phyloP scores from a whole-genome alignment of 2,888 invertebrate species.

The Drosophila colorata region DNA sequence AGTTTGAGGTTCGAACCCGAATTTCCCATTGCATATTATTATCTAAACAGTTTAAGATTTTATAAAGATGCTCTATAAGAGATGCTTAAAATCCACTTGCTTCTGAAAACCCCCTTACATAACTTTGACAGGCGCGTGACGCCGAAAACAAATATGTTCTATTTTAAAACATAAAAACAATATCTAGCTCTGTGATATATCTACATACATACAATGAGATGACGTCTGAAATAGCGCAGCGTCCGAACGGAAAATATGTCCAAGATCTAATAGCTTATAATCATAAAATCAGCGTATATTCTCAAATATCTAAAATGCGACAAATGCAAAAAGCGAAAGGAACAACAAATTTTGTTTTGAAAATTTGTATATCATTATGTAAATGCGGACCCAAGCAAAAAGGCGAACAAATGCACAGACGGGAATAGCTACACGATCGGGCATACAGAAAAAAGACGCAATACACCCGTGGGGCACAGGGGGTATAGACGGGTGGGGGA shows the following conservation, averaged over 20 bases:
- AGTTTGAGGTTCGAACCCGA: too few relatives aligned
- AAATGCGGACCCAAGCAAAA: slow-evolving; percentile 22
- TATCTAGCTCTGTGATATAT: background rate
- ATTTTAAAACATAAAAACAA: background rate
- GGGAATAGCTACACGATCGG: slow-evolving; percentile 35
- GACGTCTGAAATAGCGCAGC: background rate
- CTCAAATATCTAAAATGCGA: background rate
- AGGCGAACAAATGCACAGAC: slow-evolving; percentile 52
- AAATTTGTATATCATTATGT: slow-evolving; percentile 43
- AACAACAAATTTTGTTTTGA: background rate
- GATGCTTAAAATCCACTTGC: background rate
- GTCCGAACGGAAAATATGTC: background rate
- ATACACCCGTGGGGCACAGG: background rate
- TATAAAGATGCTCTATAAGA: too few relatives aligned
- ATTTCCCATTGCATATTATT: too few relatives aligned
- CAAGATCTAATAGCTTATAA: background rate
- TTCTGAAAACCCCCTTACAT: background rate
- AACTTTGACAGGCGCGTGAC: background rate
- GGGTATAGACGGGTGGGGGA: background rate
- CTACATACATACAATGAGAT: background rate
- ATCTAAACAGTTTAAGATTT: too few relatives aligned
- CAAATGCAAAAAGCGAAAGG: background rate
- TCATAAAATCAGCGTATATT: background rate
- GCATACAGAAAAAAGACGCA: background rate
- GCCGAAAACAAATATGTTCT: background rate